Conservation (phyloP, 2,113 vertebrate genomes). For the Dryoscopus gambensis region DNA sequence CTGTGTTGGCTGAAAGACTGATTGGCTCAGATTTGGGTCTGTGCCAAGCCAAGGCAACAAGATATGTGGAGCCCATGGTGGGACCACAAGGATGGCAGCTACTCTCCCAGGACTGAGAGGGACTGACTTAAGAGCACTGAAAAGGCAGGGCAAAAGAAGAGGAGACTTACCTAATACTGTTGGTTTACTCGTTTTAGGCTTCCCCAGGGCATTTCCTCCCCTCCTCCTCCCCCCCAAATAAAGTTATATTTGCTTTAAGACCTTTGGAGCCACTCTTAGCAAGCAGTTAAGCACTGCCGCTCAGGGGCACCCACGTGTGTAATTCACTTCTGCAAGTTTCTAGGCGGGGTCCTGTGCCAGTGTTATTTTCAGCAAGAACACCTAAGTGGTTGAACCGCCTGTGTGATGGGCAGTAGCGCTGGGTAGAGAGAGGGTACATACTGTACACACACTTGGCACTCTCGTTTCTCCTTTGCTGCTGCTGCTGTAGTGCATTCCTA, state of each 20-base stretch:
- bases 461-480: neutral
- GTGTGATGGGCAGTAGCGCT: neutral
- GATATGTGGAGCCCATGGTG: neutral
- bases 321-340: neutral
- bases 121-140: neutral
- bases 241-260: neutral
- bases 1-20: neutral
- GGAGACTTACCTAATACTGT: neutral
- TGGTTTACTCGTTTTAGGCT: neutral
- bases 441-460: neutral
- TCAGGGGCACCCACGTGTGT: neutral
- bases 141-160: neutral
- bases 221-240: too few species aligned
- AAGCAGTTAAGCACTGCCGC: neutral
- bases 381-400: rapidly evolving
- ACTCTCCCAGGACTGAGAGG: neutral
- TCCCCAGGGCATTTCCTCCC: neutral
- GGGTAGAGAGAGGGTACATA: neutral
- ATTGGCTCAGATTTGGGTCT: neutral
- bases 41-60: neutral
- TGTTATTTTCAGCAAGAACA: conserved; percentile 6
- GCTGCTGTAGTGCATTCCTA: neutral
- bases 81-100: neutral
- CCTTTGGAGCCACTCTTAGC: neutral
- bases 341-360: neutral